Conservation (phyloP, 2,888 invertebrate genomes). For the Cheilosia soror region DNA sequence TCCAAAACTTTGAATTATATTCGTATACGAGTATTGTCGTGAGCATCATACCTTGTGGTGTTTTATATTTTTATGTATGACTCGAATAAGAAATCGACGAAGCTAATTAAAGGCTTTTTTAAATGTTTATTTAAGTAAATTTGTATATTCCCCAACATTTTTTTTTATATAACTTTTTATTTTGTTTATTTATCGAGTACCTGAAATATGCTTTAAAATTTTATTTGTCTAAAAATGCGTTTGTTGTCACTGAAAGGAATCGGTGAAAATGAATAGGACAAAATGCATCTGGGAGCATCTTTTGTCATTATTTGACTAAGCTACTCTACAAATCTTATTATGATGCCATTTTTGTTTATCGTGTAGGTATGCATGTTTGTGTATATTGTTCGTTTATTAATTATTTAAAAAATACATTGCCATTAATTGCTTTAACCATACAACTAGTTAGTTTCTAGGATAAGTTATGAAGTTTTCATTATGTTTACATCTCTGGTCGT, state of each 20-base stretch:
- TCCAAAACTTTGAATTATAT: conserved; percentile 4
- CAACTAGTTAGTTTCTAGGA: conserved; percentile 65
- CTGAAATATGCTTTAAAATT: conserved; percentile 83
- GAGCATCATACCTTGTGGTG: background rate
- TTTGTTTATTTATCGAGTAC: conserved; percentile 83
- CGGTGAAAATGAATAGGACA: no score
- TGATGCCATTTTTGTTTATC: conserved; percentile 64
- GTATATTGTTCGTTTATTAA: conserved; percentile 42
- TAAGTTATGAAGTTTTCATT: conserved; percentile 74
- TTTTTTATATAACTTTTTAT: conserved; percentile 76
- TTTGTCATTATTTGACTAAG: conserved; percentile 32
- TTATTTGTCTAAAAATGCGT: conserved; percentile 33
- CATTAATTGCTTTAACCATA: conserved; percentile 72
- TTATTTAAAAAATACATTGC: conserved; percentile 62
- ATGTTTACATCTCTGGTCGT: conserved; percentile 26
- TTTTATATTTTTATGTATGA: conserved; percentile 9
- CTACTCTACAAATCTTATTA: conserved; percentile 29
- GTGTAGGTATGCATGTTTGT: conserved; percentile 25
- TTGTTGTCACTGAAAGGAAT: conserved; percentile 20
- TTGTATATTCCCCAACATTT: conserved; percentile 14
- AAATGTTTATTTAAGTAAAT: conserved; percentile 7
- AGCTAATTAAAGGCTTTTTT: background rate
- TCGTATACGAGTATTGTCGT: background rate
- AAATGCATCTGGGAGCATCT: conserved; percentile 38
- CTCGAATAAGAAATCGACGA: background rate